Base-by-base conservation (phyloP, 2,797 vertebrate genomes). In the Salarias fasciatus region DNA sequence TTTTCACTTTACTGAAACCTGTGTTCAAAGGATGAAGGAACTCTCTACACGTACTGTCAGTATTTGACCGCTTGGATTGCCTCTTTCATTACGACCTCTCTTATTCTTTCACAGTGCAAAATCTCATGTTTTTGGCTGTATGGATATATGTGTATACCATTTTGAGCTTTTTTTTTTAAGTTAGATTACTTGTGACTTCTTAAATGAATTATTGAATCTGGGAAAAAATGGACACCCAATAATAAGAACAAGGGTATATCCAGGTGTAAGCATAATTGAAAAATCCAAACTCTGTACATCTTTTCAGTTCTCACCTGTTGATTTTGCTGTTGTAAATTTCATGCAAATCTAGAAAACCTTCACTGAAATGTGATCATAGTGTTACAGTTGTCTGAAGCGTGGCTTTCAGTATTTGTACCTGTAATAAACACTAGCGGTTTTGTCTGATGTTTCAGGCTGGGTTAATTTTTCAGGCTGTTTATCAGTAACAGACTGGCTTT, bases 71-170 rank as follows among this genome's bases (percentile, higher is more conserved):
- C 14, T 77, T n/a, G n/a, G n/a, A n/a, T n/a, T n/a, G n/a, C n/a
- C n/a, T 51, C 67, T 47, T 43, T 61, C 74, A 81, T 72, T 80
- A 64, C 31, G 42, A 43, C 7, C 12, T 46, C 53, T 84, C 66
- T 75, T 42, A 84, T 74, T 13, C 40, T 59, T 75, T 79, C 68
- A 67, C 72, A 49, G 4, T 71, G 46, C 42, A 43, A n/a, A 62
- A 31, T 64, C 75, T 60, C 31, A 30, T 57, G 58, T 54, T 52
- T 72, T 51, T 57, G 31, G 45, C 52, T 68, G 8, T 15, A 14
- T 42, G 43, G n/a, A n/a, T 57, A 11, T 63, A 38, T 61, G 3
- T 24, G 24, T 28, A 8, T 31, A 5, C 11, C 28, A 24, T 24
- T 18, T 53, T 47, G 8, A 45, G 0, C 65, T 11, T 47, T 60